Evolutionary conservation across 2,888 invertebrate genomes (phyloP).

Genomic region (Melipona bicolor): DNA sequence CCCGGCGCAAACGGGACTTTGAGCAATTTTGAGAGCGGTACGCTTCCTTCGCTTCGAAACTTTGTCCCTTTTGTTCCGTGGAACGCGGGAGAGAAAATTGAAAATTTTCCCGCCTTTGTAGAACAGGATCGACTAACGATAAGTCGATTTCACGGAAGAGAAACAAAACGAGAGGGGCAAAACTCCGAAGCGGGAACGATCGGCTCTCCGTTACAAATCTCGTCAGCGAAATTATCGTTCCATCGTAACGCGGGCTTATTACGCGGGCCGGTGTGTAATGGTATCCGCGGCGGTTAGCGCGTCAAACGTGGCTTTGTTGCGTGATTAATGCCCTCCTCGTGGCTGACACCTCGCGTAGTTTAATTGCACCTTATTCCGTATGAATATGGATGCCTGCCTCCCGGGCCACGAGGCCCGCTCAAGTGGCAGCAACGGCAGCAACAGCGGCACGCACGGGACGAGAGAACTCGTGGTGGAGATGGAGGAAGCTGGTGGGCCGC

Average conservation of each 20-base stretch:
- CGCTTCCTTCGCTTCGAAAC: background rate
- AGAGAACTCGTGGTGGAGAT: slow-evolving; percentile 39
- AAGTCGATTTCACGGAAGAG: too few species aligned
- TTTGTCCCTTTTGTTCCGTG: background rate
- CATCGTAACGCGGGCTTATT: slow-evolving; percentile 79
- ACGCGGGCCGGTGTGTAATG: slow-evolving; percentile 77
- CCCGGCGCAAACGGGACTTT: background rate
- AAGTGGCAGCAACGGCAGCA: slow-evolving; percentile 53
- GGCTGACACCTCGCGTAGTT: slow-evolving; percentile 83
- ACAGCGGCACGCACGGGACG: slow-evolving; percentile 41
- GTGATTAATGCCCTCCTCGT: slow-evolving; percentile 83
- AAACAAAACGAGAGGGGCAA: slow-evolving; percentile 4
- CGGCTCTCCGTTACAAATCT: slow-evolving; percentile 53
- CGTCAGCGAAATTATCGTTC: slow-evolving; percentile 72
- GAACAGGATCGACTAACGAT: background rate
- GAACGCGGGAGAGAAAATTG: background rate
- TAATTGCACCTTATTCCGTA: slow-evolving; percentile 84
- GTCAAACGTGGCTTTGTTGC: slow-evolving; percentile 82
- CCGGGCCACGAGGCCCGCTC: slow-evolving; percentile 71
- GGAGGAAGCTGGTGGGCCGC: slow-evolving; percentile 31
- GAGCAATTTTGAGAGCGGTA: background rate
- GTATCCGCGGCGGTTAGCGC: slow-evolving; percentile 80
- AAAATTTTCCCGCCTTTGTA: background rate
- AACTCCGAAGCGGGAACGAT: background rate
- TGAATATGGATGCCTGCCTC: slow-evolving; percentile 84